Percentiles rank a stretch among this genome's conserved stretches.
Conservation (phyloP, 2,888 invertebrate genomes). For the Scrobipalpa costella region DNA sequence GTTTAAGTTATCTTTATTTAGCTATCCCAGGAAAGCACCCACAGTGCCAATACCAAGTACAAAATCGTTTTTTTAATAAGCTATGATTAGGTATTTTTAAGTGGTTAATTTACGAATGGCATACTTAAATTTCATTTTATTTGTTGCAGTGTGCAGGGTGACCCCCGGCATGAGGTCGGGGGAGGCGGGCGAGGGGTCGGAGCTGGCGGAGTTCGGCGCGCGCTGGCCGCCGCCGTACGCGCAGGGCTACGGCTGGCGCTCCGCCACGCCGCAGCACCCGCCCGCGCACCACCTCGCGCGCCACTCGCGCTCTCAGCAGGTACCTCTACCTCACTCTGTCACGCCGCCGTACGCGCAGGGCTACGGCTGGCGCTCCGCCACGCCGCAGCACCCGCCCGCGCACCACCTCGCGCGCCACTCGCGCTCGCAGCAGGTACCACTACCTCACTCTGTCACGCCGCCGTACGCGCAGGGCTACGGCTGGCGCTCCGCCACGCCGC, state of each 20-base stretch:
- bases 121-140: not conserved
- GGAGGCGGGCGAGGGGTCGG: constrained; percentile 80
- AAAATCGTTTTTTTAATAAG: too few species aligned
- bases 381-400: constrained; percentile 77
- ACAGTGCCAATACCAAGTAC: too few species aligned
- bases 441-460: constrained; percentile 69
- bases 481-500: constrained; percentile 78
- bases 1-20: too few species aligned
- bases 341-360: constrained; percentile 80
- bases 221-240: constrained; percentile 81
- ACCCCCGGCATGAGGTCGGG: constrained; percentile 82
- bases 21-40: too few species aligned
- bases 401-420: constrained; percentile 78
- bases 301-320: constrained; percentile 78
- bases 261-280: constrained; percentile 78
- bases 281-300: constrained; percentile 76
- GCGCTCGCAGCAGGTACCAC: constrained; percentile 72
- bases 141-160: constrained; percentile 54
- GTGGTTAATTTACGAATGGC: too few species aligned
- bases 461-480: constrained; percentile 81
- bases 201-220: constrained; percentile 78
- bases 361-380: constrained; percentile 79
- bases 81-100: too few species aligned
- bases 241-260: constrained; percentile 80
- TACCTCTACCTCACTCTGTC: constrained; percentile 62